phyloP scores from a whole-genome alignment of 1,140 invertebrate genomes.

The Drosophila neocordata region DNA sequence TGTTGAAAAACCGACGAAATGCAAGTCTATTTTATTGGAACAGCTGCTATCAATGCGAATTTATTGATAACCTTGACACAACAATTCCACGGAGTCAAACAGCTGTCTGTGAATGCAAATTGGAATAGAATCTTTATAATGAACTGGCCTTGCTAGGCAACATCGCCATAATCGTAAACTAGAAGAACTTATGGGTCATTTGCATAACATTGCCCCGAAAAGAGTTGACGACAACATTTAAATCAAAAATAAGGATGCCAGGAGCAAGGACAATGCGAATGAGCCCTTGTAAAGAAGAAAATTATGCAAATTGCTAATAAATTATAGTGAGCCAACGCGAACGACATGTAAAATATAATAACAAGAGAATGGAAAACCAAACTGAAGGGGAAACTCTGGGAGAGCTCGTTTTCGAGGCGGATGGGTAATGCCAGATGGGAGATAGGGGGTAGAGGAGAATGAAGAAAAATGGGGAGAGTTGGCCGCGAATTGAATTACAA shows the following conservation, averaged over 20 bases:
- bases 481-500: constrained; percentile 75
- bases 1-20: too few relatives aligned
- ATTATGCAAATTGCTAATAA: constrained; percentile 82
- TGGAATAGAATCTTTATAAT: constrained; percentile 29
- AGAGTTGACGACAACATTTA: constrained; percentile 69
- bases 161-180: constrained; percentile 49
- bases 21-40: too few relatives aligned
- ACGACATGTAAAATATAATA: constrained; percentile 80
- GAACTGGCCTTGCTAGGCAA: neutral
- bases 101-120: constrained; percentile 45
- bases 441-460: neutral
- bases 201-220: constrained; percentile 73
- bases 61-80: constrained; percentile 28
- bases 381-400: constrained; percentile 18
- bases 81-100: too few relatives aligned
- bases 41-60: neutral
- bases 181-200: constrained; percentile 58
- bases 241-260: constrained; percentile 57
- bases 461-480: constrained; percentile 15
- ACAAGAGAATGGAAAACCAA: constrained; percentile 35
- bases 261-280: constrained; percentile 58
- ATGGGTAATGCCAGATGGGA: neutral
- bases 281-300: constrained; percentile 65
- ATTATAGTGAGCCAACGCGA: constrained; percentile 75
- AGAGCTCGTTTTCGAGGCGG: constrained; percentile 20